These are phyloP conservation scores for Butorides virescens DNA, from an alignment of 2,113 vertebrate species.

Conservation along the genomic window DNA sequence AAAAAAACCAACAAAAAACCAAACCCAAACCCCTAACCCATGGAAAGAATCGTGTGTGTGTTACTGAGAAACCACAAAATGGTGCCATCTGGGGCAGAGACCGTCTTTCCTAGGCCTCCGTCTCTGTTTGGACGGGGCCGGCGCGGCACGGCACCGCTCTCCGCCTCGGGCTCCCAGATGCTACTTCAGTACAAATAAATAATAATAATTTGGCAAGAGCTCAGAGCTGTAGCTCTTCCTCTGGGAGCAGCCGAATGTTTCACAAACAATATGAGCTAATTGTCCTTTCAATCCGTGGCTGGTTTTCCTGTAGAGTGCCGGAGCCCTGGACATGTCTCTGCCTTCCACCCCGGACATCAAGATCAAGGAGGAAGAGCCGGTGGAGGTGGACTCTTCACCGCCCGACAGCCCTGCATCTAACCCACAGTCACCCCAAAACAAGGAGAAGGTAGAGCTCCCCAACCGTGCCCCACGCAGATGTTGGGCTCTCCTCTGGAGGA, in stretches of 20 bases:
- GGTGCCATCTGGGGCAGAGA: neutral
- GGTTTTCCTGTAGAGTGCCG: constrained; percentile 61
- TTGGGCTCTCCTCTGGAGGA: rapidly evolving
- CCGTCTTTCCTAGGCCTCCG: neutral
- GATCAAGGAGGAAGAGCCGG: constrained; percentile 90
- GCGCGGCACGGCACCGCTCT: neutral
- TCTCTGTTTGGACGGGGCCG: neutral
- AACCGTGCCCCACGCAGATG: rapidly evolving
- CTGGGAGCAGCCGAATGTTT: neutral
- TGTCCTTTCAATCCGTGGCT: neutral
- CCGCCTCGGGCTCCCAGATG: neutral
- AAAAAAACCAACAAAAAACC: too few relatives aligned
- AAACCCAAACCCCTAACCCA: neutral
- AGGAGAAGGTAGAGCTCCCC: constrained; percentile 69
- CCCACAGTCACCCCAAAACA: constrained; percentile 61
- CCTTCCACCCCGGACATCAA: constrained; percentile 87
- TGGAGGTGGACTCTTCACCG: constrained; percentile 91
- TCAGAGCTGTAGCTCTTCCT: neutral
- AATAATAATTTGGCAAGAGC: neutral
- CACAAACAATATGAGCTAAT: neutral
- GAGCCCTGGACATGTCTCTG: constrained; percentile 90
- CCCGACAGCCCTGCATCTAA: constrained; percentile 84
- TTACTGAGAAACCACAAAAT: neutral
- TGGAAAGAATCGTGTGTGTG: neutral
- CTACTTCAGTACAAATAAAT: constrained; percentile 3